Percentiles rank a stretch among this genome's conserved stretches.
Conservation (phyloP, 2,888 invertebrate genomes). For the Chirona hameri region DNA sequence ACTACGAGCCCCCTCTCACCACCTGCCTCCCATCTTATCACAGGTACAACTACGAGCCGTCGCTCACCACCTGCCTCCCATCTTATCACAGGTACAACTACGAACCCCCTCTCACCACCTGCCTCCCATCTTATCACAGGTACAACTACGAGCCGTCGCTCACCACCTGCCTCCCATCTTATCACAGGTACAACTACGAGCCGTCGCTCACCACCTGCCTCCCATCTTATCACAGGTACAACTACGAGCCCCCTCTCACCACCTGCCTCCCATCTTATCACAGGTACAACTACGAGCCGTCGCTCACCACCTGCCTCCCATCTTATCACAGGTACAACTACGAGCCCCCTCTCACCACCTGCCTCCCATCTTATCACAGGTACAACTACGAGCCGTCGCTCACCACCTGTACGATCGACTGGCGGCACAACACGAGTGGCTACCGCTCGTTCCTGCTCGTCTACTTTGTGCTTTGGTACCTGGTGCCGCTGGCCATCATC, state of each 20-base stretch:
- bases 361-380: slow-evolving; percentile 38
- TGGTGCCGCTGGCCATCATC: slow-evolving; percentile 40
- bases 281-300: slow-evolving; percentile 43
- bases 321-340: slow-evolving; percentile 40
- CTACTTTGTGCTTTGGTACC: slow-evolving; percentile 41
- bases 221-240: too few species aligned
- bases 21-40: too few species aligned
- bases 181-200: too few species aligned
- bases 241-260: slow-evolving; percentile 40
- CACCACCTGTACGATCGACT: slow-evolving; percentile 45
- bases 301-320: slow-evolving; percentile 41
- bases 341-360: slow-evolving; percentile 43
- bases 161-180: too few species aligned
- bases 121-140: too few species aligned
- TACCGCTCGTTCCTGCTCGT: slow-evolving; percentile 43
- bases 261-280: slow-evolving; percentile 39
- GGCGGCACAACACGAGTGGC: slow-evolving; percentile 42
- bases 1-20: too few species aligned
- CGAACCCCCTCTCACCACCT: too few species aligned
- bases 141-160: too few species aligned
- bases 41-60: too few species aligned
- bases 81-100: too few species aligned
- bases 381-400: slow-evolving; percentile 42
- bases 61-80: too few species aligned
- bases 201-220: too few species aligned